Conservation (phyloP, 1,140 invertebrate genomes). For the Megathymus violae region DNA sequence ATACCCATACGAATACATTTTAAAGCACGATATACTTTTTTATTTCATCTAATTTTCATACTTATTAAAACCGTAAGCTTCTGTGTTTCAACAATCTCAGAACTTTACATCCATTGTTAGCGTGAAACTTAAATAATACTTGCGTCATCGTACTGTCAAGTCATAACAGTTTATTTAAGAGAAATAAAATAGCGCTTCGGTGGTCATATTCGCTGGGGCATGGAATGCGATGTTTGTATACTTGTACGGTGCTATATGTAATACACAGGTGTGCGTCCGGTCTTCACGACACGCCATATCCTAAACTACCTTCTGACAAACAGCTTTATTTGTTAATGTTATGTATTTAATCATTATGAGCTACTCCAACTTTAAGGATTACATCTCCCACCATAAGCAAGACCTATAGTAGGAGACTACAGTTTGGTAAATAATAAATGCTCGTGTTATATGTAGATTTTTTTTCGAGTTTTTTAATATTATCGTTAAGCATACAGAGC, state of each 20-base stretch:
- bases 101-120: neutral
- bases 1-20: too few species aligned
- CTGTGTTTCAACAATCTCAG: neutral
- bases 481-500: neutral
- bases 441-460: too few species aligned
- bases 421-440: too few species aligned
- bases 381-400: too few species aligned
- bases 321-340: neutral
- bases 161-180: constrained; percentile 36
- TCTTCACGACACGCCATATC: constrained; percentile 60
- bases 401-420: too few species aligned
- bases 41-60: too few species aligned
- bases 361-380: too few species aligned
- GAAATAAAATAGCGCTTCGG: constrained; percentile 33
- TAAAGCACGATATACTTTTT: too few species aligned
- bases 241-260: constrained; percentile 38
- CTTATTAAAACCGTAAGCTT: neutral
- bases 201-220: constrained; percentile 37
- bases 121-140: constrained; percentile 15
- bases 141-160: constrained; percentile 25
- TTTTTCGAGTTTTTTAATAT: constrained; percentile 24
- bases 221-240: constrained; percentile 58
- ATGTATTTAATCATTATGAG: neutral
- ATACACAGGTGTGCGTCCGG: constrained; percentile 80
- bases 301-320: constrained; percentile 45